Evolutionary conservation across 1,140 invertebrate species (phyloP), one percentile per base, ranked within the genome.

Genomic region (Aporrectodea caliginosa): DNA sequence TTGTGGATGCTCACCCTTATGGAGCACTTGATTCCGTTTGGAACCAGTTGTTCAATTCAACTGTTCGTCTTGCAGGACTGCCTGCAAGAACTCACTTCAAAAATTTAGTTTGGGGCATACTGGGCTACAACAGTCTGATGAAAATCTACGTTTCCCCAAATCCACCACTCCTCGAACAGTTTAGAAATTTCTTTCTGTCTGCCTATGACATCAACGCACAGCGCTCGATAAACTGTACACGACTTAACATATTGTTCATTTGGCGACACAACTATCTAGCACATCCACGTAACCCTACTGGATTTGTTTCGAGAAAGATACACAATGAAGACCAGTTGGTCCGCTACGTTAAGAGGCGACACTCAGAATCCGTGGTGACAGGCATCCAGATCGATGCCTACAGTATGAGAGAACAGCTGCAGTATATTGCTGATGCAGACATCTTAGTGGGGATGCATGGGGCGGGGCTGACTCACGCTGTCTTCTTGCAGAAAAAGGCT

Each of bases 381-480:
- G 84, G 84, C 6, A 35, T 86, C n/a, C 85, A 86, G 78, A 79
- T 86, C 1, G 87, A 88, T 35, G 30, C 77, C 35, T 77, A 83
- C 78, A 78, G 35, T 2, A 85, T 87, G 82, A 73, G 79, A 0
- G 75, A 84, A 31, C 87, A 88, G 76, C 78, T 88, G 27, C 68
- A 82, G 69, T 73, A 80, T 6, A 82, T 87, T 12, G 72, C 81
- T 69, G 94, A 96, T 83, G 92, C 94, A 0, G 96, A 98, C 89
- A 92, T 98, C 81, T 92, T 98, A 77, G 94, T 98, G 84, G 97
- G 97, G 30, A 97, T 99, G 89, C 97, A 99, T 88, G 97, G 97
- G 27, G 95, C 97, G 79, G 97, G 97, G 0, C 86, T 99, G 27
- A 96, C 96, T 0, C 96, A 98, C 90, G 88, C 95, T 30, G 88